A percentile compares a stretch with the other conserved stretches of the same genome.
Conservation (phyloP, 1,140 invertebrate species). For the Drosophila pallidifrons region DNA sequence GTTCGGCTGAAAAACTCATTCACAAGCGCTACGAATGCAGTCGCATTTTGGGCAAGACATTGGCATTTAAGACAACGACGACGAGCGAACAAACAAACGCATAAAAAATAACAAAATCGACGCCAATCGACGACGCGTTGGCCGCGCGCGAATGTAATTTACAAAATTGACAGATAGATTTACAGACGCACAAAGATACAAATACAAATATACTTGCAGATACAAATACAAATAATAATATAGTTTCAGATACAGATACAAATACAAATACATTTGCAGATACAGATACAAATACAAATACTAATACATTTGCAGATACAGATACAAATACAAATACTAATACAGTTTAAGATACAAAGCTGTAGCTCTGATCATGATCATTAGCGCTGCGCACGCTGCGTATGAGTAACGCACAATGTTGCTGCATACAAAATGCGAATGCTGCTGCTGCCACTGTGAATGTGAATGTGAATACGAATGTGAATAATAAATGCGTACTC, state of each 20-base stretch:
- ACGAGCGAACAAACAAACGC: constrained; percentile 14
- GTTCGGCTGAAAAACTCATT: constrained; percentile 59
- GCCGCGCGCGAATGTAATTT: constrained; percentile 79
- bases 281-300: constrained; percentile 39
- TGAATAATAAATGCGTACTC: constrained; percentile 69
- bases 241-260: background rate
- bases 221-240: background rate
- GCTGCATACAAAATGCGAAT: constrained; percentile 6
- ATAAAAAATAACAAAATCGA: constrained; percentile 38
- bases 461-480: constrained; percentile 41
- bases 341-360: background rate
- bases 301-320: background rate
- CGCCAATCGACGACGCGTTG: constrained; percentile 50
- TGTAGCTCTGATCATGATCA: constrained; percentile 29
- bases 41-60: constrained; percentile 76
- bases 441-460: background rate
- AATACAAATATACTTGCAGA: background rate
- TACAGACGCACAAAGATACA: constrained; percentile 61
- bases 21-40: constrained; percentile 54
- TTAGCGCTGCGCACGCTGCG: constrained; percentile 55
- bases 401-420: constrained; percentile 53
- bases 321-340: background rate
- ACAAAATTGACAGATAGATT: constrained; percentile 81
- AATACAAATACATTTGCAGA: constrained; percentile 69
- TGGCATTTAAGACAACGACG: constrained; percentile 71